These are phyloP conservation scores for Erinaceus europaeus DNA, from an alignment of 2,113 vertebrate species.

Conservation along the genomic window DNA sequence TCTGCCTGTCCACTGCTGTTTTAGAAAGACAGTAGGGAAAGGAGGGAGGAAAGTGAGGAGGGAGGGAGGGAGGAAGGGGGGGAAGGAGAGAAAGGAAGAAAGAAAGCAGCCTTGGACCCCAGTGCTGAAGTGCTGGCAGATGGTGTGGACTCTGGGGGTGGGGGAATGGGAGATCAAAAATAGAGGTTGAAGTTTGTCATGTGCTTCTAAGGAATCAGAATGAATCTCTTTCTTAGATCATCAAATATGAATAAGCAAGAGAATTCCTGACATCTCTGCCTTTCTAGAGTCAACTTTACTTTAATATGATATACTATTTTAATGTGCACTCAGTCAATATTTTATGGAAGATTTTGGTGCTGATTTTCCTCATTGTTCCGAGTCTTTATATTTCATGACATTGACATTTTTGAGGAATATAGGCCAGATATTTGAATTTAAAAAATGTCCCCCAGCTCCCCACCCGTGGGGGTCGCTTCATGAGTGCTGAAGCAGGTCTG, in stretches of 20 bases:
- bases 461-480: no score
- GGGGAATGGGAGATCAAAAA: no score
- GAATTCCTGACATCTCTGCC: neutral
- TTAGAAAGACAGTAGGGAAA: no score
- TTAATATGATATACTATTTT: neutral
- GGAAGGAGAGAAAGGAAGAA: no score
- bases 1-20: no score
- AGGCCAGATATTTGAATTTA: neutral
- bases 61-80: no score
- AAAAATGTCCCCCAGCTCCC: no score
- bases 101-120: no score
- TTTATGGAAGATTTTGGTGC: constrained; percentile 37
- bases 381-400: neutral
- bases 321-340: constrained; percentile 20
- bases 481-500: no score
- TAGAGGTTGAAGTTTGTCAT: neutral
- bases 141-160: no score
- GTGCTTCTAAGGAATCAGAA: neutral
- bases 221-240: constrained; percentile 5
- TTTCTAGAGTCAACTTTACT: constrained; percentile 30
- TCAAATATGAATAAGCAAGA: constrained; percentile 5
- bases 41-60: no score
- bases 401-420: neutral
- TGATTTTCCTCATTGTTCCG: neutral
- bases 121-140: no score